These are phyloP conservation scores for Rousettus leschenaultii DNA, from an alignment of 2,113 vertebrate genomes.

Conservation along the genomic window DNA sequence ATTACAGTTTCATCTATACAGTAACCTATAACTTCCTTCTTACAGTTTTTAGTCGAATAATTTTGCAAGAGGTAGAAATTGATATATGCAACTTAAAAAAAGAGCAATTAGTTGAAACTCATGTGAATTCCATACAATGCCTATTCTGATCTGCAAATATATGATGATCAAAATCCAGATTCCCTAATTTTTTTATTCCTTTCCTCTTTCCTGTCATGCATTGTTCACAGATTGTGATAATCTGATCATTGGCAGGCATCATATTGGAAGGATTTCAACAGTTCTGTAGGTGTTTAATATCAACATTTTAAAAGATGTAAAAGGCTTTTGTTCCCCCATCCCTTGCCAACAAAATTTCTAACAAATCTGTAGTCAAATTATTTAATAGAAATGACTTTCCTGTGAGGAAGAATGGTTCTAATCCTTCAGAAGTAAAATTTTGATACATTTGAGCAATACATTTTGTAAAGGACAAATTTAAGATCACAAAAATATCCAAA, in stretches of 20 bases:
- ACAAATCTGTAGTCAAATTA: neutral
- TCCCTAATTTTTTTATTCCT: neutral
- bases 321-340: neutral
- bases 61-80: neutral
- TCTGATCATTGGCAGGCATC: neutral
- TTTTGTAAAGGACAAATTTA: constrained; percentile 32
- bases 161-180: neutral
- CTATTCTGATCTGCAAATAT: neutral
- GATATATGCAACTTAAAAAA: neutral
- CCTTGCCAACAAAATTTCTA: neutral
- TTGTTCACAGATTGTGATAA: neutral
- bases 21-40: neutral
- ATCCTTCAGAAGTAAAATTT: constrained; percentile 19
- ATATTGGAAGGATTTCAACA: neutral
- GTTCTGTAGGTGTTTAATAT: neutral
- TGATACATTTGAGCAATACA: neutral
- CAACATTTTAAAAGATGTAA: neutral
- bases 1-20: neutral
- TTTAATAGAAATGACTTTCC: neutral
- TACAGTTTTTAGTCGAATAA: neutral
- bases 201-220: neutral
- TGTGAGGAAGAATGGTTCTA: neutral
- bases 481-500: neutral
- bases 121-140: neutral
- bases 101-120: neutral